Conservation (phyloP, 2,113 vertebrate genomes). For the Gnathonemus longibarbis region DNA sequence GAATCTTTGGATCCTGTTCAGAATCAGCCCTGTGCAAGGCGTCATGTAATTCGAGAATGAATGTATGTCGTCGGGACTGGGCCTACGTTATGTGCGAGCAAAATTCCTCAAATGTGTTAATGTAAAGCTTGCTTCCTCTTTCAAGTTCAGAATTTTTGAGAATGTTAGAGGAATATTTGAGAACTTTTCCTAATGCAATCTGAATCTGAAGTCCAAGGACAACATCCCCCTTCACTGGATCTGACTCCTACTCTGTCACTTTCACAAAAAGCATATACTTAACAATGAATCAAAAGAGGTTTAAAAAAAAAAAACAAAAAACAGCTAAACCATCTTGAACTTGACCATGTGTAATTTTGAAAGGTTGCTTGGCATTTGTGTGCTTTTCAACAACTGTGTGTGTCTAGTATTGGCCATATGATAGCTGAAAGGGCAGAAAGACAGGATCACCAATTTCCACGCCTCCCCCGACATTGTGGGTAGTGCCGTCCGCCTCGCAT, state of each 20-base stretch:
- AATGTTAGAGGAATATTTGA: too few species aligned
- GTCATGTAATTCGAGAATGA: background rate
- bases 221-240: background rate
- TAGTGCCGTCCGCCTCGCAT: background rate
- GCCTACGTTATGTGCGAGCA: background rate
- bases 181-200: background rate
- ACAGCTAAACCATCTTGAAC: background rate
- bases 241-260: background rate
- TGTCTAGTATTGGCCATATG: background rate
- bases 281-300: background rate
- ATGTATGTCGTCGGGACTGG: background rate
- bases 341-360: background rate
- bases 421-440: background rate
- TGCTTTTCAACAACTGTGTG: background rate
- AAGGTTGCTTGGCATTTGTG: background rate
- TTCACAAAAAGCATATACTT: background rate
- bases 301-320: background rate
- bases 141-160: background rate
- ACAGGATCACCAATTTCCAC: background rate
- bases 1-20: background rate
- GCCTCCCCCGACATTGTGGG: background rate
- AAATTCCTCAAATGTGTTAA: background rate
- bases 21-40: background rate
- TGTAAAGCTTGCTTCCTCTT: background rate
- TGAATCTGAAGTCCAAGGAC: background rate